Conservation (phyloP, 2,888 invertebrate genomes). For the Polylopha cassiicola region DNA sequence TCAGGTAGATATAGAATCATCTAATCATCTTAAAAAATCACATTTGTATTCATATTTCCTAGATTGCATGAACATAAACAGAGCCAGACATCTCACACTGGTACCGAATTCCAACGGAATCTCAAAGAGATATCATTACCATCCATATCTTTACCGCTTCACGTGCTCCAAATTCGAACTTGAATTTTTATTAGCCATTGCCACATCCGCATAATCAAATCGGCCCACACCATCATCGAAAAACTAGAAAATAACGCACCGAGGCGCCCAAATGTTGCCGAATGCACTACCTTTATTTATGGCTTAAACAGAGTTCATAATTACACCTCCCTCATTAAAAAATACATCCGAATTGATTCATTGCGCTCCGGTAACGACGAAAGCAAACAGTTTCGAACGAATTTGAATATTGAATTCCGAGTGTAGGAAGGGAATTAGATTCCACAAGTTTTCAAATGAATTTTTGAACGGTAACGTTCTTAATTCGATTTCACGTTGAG, state of each 20-base stretch:
- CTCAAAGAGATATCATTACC: not conserved
- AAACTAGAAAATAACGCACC: conserved; percentile 17
- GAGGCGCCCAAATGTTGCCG: not conserved
- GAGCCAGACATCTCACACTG: not conserved
- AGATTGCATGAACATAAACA: not conserved
- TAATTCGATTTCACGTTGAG: conserved; percentile 17
- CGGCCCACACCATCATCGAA: conserved; percentile 27
- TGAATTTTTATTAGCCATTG: conserved; percentile 22
- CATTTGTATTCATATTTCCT: no score
- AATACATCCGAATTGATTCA: conserved; percentile 42
- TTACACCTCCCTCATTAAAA: conserved; percentile 39
- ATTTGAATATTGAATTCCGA: conserved; percentile 30
- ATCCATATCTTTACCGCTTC: conserved; percentile 1
- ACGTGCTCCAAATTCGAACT: conserved; percentile 11
- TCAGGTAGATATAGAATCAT: no score
- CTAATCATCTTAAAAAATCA: no score
- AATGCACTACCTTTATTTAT: conserved; percentile 25
- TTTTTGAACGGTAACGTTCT: conserved; percentile 20
- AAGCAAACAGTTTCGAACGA: conserved; percentile 31
- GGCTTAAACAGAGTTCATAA: conserved; percentile 29
- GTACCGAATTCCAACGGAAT: conserved; percentile 2
- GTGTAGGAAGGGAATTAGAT: conserved; percentile 15
- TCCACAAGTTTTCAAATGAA: conserved; percentile 25
- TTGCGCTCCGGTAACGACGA: conserved; percentile 32
- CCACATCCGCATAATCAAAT: conserved; percentile 26